Evolutionary conservation across 2,888 invertebrate species (phyloP).

Genomic region (Drosophila meridionalis): DNA sequence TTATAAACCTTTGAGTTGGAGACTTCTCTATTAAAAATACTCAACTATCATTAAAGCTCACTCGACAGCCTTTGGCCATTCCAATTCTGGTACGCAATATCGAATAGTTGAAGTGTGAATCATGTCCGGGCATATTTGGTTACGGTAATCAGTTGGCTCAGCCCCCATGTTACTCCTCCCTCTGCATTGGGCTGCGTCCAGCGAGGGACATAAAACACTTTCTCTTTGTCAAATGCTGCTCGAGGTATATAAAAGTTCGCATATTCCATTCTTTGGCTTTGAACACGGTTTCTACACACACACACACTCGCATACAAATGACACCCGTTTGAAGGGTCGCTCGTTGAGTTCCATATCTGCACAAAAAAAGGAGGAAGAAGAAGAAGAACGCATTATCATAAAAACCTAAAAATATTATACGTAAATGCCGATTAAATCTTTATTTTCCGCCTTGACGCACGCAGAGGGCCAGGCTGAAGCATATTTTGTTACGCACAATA

Average conservation of each 20-base stretch:
- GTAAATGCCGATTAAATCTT: slow-evolving; percentile 76
- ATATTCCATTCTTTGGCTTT: background rate
- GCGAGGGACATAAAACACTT: slow-evolving; percentile 10
- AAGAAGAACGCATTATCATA: slow-evolving; percentile 46
- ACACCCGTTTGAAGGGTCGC: slow-evolving; percentile 28
- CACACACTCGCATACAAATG: background rate
- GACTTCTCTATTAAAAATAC: no score
- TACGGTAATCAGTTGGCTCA: slow-evolving; percentile 1
- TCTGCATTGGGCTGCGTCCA: background rate
- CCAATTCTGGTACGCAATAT: background rate
- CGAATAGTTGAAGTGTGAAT: slow-evolving; percentile 1
- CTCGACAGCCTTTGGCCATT: background rate
- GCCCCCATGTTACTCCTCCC: background rate
- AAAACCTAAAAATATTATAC: slow-evolving; percentile 46
- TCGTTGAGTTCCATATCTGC: slow-evolving; percentile 25
- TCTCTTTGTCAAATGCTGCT: slow-evolving; percentile 22
- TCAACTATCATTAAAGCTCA: no score
- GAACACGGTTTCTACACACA: background rate
- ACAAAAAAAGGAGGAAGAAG: background rate
- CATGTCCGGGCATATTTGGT: slow-evolving; percentile 16
- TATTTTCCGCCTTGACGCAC: slow-evolving; percentile 70
- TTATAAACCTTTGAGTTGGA: no score
- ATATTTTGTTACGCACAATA: slow-evolving; percentile 49
- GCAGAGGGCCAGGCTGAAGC: slow-evolving; percentile 31
- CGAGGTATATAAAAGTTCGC: slow-evolving; percentile 35